Conservation (phyloP, 2,113 vertebrate species). For the Nyctereutes procyonoides region DNA sequence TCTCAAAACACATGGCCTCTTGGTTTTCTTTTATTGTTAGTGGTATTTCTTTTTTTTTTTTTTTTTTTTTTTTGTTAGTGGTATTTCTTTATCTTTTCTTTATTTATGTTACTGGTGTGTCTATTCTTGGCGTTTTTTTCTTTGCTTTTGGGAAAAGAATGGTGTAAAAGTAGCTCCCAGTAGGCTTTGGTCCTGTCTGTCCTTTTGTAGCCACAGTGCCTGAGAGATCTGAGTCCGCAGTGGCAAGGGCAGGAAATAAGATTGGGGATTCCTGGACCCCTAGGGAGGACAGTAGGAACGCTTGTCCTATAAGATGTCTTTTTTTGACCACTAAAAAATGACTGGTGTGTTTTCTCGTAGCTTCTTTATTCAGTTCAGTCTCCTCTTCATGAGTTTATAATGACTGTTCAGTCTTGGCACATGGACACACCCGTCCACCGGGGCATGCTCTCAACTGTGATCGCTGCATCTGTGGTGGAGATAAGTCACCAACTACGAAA, state of each 20-base stretch:
- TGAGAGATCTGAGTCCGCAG: background rate
- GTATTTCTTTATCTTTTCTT: background rate
- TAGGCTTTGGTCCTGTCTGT: background rate
- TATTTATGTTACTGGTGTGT: background rate
- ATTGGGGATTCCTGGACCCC: rapidly evolving
- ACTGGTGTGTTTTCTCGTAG: slow-evolving; percentile 81
- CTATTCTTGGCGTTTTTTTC: background rate
- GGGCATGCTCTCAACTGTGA: slow-evolving; percentile 91
- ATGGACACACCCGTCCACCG: slow-evolving; percentile 82
- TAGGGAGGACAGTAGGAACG: rapidly evolving
- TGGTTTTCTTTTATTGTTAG: background rate
- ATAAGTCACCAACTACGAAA: slow-evolving; percentile 89
- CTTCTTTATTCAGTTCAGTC: slow-evolving; percentile 88
- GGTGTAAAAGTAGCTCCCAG: no score
- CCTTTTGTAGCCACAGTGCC: rapidly evolving
- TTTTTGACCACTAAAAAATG: background rate
- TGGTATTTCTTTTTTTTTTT: background rate
- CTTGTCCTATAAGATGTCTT: no score
- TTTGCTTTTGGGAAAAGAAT: background rate
- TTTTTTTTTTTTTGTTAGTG: background rate
- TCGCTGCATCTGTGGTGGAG: slow-evolving; percentile 92
- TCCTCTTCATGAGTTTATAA: slow-evolving; percentile 90
- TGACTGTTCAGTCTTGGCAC: slow-evolving; percentile 86
- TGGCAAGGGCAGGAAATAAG: background rate
- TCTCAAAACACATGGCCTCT: background rate